These are phyloP conservation scores for Notarius lentiginosus DNA, from an alignment of 2,113 vertebrate genomes.

Conservation along the genomic window DNA sequence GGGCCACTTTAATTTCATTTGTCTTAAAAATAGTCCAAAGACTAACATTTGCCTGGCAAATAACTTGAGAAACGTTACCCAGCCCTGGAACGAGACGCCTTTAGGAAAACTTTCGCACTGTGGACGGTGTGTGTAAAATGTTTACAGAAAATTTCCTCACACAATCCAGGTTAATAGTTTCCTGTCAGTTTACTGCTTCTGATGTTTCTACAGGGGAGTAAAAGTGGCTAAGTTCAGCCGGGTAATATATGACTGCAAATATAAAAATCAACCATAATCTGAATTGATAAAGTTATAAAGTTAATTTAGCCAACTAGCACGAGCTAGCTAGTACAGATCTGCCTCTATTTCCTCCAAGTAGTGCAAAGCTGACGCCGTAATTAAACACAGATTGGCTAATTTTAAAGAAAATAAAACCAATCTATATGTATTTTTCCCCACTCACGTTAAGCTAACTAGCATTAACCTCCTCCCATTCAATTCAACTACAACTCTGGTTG, in stretches of 20 bases:
- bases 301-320: not conserved
- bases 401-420: too few relatives aligned
- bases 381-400: not conserved
- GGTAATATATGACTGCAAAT: not conserved
- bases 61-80: not conserved
- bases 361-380: too few relatives aligned
- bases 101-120: not conserved
- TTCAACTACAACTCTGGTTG: conserved; percentile 2
- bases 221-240: not conserved
- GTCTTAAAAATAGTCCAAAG: not conserved
- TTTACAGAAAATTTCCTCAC: not conserved
- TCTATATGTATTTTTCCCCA: not conserved
- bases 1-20: not conserved
- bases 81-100: not conserved
- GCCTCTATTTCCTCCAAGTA: too few relatives aligned
- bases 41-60: not conserved
- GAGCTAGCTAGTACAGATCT: not conserved
- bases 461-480: not conserved
- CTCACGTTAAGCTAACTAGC: not conserved
- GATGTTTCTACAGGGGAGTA: not conserved
- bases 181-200: not conserved
- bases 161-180: not conserved
- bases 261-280: not conserved
- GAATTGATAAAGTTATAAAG: not conserved
- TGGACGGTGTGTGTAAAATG: not conserved